Base-by-base conservation (phyloP, 2,797 vertebrate species). In the Phaenicophaeus curvirostris region DNA sequence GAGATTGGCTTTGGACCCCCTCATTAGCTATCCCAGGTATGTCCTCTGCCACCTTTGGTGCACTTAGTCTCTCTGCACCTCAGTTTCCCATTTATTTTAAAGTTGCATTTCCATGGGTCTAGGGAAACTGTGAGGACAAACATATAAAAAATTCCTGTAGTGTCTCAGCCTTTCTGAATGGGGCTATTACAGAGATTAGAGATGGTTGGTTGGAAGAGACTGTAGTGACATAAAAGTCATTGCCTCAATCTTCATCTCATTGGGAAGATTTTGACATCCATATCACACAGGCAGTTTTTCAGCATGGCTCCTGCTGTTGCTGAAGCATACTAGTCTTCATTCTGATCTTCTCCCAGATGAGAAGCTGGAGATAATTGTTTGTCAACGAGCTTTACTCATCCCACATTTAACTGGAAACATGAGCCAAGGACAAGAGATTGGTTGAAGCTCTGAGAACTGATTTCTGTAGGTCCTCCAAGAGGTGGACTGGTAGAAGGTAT, bases 181-280 rank as follows among this genome's bases (percentile, higher is more conserved):
- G 35, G 46, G n/a, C 9, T 86, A 1, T 46, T 83, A 37, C 17
- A 37, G 63, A 58, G 39, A 5, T 20, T 11, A 58, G n/a, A 71
- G 28, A 35, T 76, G 46, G 33, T 31, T 4, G 0, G 6, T 8
- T 85, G 35, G 35, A 59, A 73, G 8, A 39, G 10, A 19, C 18
- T 68, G 15, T 50, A 30, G 8, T 42, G 33, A 3, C n/a, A 54
- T 15, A 41, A 39, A 78, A 69, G 21, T 13, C 15, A 11, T 33
- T 69, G 31, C 21, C 48, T 51, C 18, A 57, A 3, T 15, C 16
- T 39, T 46, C 8, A 8, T 10, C 30, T 3, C 0, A 3, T 5
- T 59, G 35, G 14, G 35, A 53, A 80, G n/a, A 2, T 73, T 77
- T 57, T 48, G 27, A 53, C 4, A 1, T 33, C 18, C 58, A 27